These are phyloP conservation scores for Steinernema hermaphroditum DNA, from an alignment of 2,888 invertebrate genomes.

Conservation along the genomic window DNA sequence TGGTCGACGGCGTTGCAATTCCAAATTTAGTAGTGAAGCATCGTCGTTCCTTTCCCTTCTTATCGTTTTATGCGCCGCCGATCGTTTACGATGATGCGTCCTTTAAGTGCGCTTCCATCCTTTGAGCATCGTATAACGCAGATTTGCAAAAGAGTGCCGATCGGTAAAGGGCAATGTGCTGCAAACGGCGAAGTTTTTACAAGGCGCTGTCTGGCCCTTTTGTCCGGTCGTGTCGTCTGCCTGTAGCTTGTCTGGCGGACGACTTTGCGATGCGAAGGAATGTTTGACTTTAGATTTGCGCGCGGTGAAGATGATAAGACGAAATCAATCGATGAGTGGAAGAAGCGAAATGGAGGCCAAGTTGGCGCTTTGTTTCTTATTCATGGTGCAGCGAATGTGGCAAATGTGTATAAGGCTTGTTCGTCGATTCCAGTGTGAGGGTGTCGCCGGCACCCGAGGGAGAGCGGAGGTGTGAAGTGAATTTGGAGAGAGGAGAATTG, in stretches of 20 bases:
- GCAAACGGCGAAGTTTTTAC: not conserved
- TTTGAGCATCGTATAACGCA: too few species aligned
- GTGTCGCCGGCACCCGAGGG: not conserved
- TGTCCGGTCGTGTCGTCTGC: not conserved
- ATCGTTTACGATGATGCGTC: too few species aligned
- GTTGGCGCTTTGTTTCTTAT: constrained; percentile 24
- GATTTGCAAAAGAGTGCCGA: not conserved
- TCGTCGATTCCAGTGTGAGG: not conserved
- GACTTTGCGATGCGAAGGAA: not conserved
- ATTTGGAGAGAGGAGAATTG: not conserved
- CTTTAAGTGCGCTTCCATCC: too few species aligned
- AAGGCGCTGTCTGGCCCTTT: not conserved
- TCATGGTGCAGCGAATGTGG: not conserved
- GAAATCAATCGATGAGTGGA: constrained; percentile 18
- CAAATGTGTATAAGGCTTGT: not conserved
- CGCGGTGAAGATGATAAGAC: constrained; percentile 5
- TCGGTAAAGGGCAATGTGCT: not conserved
- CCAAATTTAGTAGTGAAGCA: constrained; percentile 12
- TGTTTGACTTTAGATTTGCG: constrained; percentile 23
- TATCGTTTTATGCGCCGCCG: too few species aligned
- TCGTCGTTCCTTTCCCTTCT: not conserved
- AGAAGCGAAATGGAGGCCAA: not conserved
- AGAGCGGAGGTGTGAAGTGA: constrained; percentile 20
- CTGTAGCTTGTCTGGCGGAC: not conserved
- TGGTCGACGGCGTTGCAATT: constrained; percentile 7